A percentile compares a stretch with the other conserved stretches of the same genome.
Conservation (phyloP, 1,140 invertebrate genomes). For the Atta colombica region DNA sequence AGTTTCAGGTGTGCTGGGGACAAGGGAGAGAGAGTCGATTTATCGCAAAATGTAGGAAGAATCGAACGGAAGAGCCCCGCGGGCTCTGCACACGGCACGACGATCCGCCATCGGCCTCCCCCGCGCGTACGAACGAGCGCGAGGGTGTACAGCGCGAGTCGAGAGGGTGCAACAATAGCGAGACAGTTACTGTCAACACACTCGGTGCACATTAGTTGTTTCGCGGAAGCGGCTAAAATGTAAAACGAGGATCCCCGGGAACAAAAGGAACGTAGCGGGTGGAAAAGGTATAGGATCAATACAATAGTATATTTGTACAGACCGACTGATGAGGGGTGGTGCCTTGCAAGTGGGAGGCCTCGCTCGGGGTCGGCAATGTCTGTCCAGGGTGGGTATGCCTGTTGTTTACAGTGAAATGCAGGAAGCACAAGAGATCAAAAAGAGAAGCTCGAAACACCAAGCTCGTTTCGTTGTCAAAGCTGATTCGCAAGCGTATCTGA, state of each 20-base stretch:
- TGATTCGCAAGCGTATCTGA: conserved; percentile 31
- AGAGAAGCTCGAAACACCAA: conserved; percentile 59
- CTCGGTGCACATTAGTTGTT: conserved; percentile 83
- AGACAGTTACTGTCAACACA: conserved; percentile 80
- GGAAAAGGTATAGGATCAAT: conserved; percentile 80
- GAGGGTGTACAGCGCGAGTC: conserved; percentile 46
- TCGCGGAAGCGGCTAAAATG: conserved; percentile 83
- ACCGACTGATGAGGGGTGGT: conserved; percentile 80
- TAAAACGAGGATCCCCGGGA: conserved; percentile 78
- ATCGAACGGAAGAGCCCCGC: conserved; percentile 76
- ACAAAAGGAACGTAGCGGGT: conserved; percentile 80
- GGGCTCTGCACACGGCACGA: conserved; percentile 69
- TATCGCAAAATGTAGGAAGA: conserved; percentile 74
- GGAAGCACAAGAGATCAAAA: conserved; percentile 57
- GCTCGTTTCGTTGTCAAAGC: conserved; percentile 40
- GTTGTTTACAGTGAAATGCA: conserved; percentile 76
- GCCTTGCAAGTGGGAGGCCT: conserved; percentile 76
- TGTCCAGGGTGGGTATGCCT: conserved; percentile 66
- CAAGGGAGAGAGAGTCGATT: conserved; percentile 64
- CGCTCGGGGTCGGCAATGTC: conserved; percentile 68
- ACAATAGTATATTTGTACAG: conserved; percentile 83
- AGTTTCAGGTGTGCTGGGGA: conserved; percentile 41
- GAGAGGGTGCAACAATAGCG: conserved; percentile 76
- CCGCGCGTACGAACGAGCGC: background rate
- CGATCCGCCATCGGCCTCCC: conserved; percentile 66